A percentile compares a stretch with the other conserved stretches of the same genome.
Conservation (phyloP, 2,888 invertebrate species). For the Xestia sexstrigata region DNA sequence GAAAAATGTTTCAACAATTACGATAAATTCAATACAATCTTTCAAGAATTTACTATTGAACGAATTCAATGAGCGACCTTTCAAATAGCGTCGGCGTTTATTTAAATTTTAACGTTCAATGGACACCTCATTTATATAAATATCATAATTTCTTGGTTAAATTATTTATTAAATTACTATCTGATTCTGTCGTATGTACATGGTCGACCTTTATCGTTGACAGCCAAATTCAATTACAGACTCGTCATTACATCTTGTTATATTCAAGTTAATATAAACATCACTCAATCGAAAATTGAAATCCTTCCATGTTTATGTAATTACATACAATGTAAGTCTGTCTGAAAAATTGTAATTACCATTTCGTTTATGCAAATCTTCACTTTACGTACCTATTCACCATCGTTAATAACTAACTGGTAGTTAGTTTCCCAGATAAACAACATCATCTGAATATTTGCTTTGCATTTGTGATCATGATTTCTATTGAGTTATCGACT, state of each 20-base stretch:
- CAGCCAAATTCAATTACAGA: constrained; percentile 70
- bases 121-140: constrained; percentile 57
- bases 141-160: constrained; percentile 62
- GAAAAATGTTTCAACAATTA: constrained; percentile 55
- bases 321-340: constrained; percentile 42
- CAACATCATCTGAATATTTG: constrained; percentile 3
- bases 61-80: constrained; percentile 56
- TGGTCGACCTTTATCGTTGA: constrained; percentile 63
- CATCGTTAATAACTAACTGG: not conserved
- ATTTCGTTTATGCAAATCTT: constrained; percentile 23
- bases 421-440: not conserved
- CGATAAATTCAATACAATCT: constrained; percentile 53
- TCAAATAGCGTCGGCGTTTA: constrained; percentile 58
- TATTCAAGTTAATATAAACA: constrained; percentile 70
- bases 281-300: constrained; percentile 62
- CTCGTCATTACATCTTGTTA: constrained; percentile 69
- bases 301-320: constrained; percentile 48
- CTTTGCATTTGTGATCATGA: not conserved
- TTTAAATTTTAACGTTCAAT: constrained; percentile 56
- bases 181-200: constrained; percentile 37
- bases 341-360: constrained; percentile 21
- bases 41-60: constrained; percentile 55
- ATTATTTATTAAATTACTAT: constrained; percentile 58
- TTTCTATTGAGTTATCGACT: constrained; percentile 28
- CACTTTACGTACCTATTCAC: not conserved